phyloP scores from a whole-genome alignment of 2,113 vertebrate species.

The Uria lomvia region DNA sequence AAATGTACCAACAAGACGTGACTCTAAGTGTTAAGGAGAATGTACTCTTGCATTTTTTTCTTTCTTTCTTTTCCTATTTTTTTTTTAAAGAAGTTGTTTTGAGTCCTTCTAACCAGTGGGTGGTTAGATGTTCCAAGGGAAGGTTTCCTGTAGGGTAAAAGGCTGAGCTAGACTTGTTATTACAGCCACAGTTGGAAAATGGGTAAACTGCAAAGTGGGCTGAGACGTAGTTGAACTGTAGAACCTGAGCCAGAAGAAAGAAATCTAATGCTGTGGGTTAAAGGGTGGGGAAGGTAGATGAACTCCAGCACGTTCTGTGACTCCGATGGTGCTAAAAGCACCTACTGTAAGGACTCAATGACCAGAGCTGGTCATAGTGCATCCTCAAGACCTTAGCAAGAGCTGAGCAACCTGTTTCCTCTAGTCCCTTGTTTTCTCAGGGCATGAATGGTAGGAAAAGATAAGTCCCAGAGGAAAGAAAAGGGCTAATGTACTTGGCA shows the following conservation, averaged over 20 bases:
- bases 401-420: background rate
- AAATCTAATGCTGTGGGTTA: background rate
- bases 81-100: background rate
- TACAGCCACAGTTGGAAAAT: background rate
- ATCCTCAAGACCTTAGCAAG: background rate
- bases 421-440: background rate
- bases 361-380: background rate
- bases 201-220: background rate
- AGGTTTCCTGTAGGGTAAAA: background rate
- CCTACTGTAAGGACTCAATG: rapidly evolving
- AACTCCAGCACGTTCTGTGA: background rate
- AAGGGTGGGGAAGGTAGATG: background rate
- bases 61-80: rapidly evolving
- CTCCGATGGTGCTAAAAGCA: background rate
- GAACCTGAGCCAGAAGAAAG: background rate
- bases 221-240: background rate
- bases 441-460: background rate
- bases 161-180: background rate
- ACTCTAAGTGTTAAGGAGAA: rapidly evolving
- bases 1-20: background rate
- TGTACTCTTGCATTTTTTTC: background rate
- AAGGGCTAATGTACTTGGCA: background rate
- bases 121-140: background rate
- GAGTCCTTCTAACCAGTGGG: background rate
- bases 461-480: background rate